Evolutionary conservation across 2,113 vertebrate species (phyloP).

Genomic region (Toxotes jaculatrix): DNA sequence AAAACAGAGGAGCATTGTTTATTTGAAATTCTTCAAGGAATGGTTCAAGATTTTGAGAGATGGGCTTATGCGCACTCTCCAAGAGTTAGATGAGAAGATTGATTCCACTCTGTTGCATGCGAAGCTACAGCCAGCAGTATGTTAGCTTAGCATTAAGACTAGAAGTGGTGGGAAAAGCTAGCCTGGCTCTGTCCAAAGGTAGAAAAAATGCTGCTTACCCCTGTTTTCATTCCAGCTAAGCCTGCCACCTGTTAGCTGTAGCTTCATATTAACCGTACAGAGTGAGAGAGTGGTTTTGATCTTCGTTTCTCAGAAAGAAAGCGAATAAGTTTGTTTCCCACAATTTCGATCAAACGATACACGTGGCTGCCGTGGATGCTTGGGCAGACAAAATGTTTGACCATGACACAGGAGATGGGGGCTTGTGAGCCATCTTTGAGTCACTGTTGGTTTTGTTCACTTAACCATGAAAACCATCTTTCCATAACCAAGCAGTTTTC

Average conservation of each 20-base stretch:
- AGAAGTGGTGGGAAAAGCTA: not conserved
- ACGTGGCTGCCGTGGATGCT: not conserved
- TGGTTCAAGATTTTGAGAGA: not conserved
- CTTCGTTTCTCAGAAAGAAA: not conserved
- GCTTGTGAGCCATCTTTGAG: not conserved
- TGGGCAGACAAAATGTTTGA: not conserved
- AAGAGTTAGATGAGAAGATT: not conserved
- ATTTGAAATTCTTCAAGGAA: not conserved
- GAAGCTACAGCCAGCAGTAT: not conserved
- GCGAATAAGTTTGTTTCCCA: not conserved
- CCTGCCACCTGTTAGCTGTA: not conserved
- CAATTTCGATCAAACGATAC: not conserved
- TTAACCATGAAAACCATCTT: not conserved
- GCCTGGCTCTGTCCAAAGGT: not conserved
- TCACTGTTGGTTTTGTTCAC: not conserved
- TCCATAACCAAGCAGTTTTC: slow-evolving; percentile 1
- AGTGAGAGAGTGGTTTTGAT: not conserved
- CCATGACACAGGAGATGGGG: not conserved
- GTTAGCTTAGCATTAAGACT: not conserved
- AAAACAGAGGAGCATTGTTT: not conserved
- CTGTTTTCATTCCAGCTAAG: not conserved
- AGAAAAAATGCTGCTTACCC: too few relatives aligned
- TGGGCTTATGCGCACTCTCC: not conserved
- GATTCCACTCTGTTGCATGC: not conserved
- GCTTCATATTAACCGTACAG: not conserved